Evolutionary conservation across 2,888 invertebrate species (phyloP), one percentile per base, ranked within the genome.

Genomic region (Cantharis lateralis): DNA sequence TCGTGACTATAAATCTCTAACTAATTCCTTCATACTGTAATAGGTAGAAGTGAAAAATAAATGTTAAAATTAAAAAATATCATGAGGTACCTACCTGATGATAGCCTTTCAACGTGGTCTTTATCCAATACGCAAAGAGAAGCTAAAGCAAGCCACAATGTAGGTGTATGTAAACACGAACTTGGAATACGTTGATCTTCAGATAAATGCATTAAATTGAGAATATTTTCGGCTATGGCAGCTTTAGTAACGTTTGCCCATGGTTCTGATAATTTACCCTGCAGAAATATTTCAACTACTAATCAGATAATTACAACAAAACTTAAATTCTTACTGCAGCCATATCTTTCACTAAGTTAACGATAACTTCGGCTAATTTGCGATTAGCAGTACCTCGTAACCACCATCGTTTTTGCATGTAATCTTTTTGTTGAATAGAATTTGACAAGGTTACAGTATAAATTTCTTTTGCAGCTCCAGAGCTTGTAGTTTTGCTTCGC

Each of bases 81-180:
- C n/a, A n/a, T 48, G n/a, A n/a, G 4, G 48, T 48, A 48, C 48
- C 61, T 81, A 86, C 87, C 88, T n/a, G 94, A 94, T 0, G 94
- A 94, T 74, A 95, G 87, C 78, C 93, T 88, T 82, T 97, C 97
- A 0, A 97, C 95, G 85, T 98, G 97, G 79, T 97, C 95, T 74
- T 95, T 94, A 84, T 97, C 96, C 80, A 98, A 91, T 3, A 98
- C 96, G 87, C 98, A 97, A 13, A 99, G 91, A 0, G 98, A 96
- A 0, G 98, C 96, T 71, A 99, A 89, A 0, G 98, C 95, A 82
- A 98, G 88, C 99, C 99, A 99, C 72, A 98, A 90, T 0, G 95
- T 94, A 1, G 97, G 95, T 28, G 94, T 93, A 82, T 93, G 93
- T 68, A 98, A 90, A 87, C 98, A 98, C 80, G 93, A 92, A 68